Conservation (phyloP, 1,140 invertebrate genomes). For the Diachasmimorpha longicaudata region DNA sequence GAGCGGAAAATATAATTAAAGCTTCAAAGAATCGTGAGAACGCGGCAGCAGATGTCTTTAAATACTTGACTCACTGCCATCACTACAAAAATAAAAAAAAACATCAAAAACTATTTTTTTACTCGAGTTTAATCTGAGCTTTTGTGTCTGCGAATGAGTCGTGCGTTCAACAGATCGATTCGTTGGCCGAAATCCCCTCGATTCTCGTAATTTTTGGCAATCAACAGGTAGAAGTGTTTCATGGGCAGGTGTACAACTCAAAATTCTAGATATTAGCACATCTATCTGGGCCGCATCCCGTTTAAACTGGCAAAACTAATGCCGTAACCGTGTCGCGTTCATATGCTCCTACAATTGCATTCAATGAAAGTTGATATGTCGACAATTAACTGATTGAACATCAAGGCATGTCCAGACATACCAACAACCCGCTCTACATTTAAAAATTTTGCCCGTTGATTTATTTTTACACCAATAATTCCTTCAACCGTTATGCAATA, state of each 20-base stretch:
- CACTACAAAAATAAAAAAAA: background rate
- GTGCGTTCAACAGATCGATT: background rate
- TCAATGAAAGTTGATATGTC: constrained; percentile 55
- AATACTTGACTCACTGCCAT: constrained; percentile 35
- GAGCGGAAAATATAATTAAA: background rate
- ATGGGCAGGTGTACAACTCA: constrained; percentile 1
- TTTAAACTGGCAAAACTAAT: constrained; percentile 37
- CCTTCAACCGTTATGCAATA: background rate
- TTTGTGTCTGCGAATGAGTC: background rate
- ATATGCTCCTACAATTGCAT: constrained; percentile 46
- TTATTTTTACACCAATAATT: constrained; percentile 8
- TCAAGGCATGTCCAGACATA: constrained; percentile 30
- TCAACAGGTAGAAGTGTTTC: background rate
- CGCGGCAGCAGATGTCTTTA: constrained; percentile 27
- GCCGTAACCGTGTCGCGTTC: constrained; percentile 42
- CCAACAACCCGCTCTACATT: background rate
- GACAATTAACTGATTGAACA: constrained; percentile 54
- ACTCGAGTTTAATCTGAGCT: background rate
- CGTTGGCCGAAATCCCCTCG: background rate
- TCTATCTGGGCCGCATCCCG: constrained; percentile 48
- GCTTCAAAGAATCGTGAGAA: constrained; percentile 16
- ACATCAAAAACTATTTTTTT: background rate
- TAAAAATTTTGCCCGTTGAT: background rate
- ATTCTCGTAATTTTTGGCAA: constrained; percentile 12
- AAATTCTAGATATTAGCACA: constrained; percentile 12